These are phyloP conservation scores for Heliconius sara DNA, from an alignment of 2,888 invertebrate species.

Conservation along the genomic window DNA sequence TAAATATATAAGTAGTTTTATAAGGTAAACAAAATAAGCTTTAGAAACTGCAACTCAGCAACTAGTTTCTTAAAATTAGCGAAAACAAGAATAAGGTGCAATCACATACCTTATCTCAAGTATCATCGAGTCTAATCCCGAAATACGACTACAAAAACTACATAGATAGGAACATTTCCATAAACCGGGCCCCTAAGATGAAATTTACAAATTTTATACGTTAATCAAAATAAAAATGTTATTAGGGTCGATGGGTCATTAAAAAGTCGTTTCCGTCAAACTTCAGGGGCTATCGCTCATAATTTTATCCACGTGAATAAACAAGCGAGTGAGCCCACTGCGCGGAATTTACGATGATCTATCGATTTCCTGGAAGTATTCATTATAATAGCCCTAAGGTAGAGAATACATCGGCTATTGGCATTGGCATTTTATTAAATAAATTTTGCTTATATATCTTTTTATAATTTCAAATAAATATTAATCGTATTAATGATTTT, in stretches of 20 bases:
- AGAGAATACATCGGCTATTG: constrained; percentile 10
- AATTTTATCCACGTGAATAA: constrained; percentile 68
- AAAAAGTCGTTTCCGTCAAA: constrained; percentile 57
- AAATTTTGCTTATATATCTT: not conserved
- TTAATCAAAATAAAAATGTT: constrained; percentile 41
- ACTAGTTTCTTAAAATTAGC: no score
- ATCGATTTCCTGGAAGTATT: constrained; percentile 62
- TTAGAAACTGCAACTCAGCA: no score
- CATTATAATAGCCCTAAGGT: constrained; percentile 56
- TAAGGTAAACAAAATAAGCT: no score
- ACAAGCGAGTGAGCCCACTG: constrained; percentile 55
- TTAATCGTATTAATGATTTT: not conserved
- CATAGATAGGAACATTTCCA: not conserved
- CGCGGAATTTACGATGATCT: constrained; percentile 70
- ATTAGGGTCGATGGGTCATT: constrained; percentile 50
- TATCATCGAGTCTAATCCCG: not conserved
- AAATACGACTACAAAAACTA: not conserved
- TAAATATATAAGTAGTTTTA: no score
- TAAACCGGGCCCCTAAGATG: constrained; percentile 3
- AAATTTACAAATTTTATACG: constrained; percentile 30
- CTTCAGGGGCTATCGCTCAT: constrained; percentile 66
- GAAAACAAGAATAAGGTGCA: no score
- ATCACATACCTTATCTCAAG: not conserved
- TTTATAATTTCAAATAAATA: not conserved
- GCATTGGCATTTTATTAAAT: not conserved